Percentiles rank a stretch among this genome's conserved stretches.
phyloP scores from a whole-genome alignment of 1,140 invertebrate genomes.

The Mercenaria mercenaria region DNA sequence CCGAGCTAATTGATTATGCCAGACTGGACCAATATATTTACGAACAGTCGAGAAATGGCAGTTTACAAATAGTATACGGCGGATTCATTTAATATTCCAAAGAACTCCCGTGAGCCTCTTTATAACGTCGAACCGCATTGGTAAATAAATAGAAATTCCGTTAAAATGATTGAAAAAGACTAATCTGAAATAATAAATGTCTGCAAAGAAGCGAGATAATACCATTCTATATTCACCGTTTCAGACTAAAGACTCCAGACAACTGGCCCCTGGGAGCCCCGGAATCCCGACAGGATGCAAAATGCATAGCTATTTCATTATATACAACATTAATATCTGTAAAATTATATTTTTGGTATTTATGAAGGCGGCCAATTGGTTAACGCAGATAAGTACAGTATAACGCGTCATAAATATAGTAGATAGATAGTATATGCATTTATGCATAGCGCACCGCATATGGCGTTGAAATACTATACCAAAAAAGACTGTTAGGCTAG shows the following conservation, averaged over 20 bases:
- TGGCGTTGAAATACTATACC: not conserved
- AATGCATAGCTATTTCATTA: conserved; percentile 33
- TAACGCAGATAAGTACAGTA: not conserved
- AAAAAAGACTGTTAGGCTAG: not conserved
- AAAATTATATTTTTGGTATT: conserved; percentile 5
- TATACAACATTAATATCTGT: not conserved
- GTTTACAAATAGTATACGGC: not conserved
- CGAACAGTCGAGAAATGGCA: not conserved
- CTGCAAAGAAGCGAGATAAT: conserved; percentile 18
- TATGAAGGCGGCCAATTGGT: not conserved
- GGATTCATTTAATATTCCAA: not conserved
- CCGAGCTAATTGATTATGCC: too few relatives aligned
- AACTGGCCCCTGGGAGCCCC: not conserved
- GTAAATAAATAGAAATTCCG: conserved; percentile 54
- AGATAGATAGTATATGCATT: not conserved
- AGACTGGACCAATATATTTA: too few relatives aligned
- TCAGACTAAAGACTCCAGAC: conserved; percentile 11
- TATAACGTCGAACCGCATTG: conserved; percentile 21
- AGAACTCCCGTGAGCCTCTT: not conserved
- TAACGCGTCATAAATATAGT: not conserved
- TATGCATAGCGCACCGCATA: not conserved
- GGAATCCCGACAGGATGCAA: not conserved
- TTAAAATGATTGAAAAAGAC: conserved; percentile 18
- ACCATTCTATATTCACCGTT: conserved; percentile 8
- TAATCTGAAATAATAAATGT: conserved; percentile 25